Conservation (phyloP, 2,888 invertebrate species). For the Heliconius cydno region DNA sequence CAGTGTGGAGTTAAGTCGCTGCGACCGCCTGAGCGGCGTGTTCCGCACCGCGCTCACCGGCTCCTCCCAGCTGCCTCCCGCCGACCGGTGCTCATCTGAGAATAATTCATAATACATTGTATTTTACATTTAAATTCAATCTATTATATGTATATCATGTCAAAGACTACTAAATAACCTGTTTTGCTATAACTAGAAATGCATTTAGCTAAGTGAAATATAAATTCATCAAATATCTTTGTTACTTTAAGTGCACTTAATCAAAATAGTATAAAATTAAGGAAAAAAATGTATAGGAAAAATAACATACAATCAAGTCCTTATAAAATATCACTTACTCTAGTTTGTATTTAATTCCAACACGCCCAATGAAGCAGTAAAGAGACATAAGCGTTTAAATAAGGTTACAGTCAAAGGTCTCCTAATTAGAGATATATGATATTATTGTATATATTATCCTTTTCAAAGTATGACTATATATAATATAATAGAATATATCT, state of each 20-base stretch:
- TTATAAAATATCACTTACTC: constrained; percentile 25
- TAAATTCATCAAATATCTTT: background rate
- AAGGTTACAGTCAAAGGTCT: constrained; percentile 26
- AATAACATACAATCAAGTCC: background rate
- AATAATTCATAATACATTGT: constrained; percentile 43
- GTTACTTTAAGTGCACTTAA: background rate
- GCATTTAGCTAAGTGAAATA: background rate
- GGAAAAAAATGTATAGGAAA: background rate
- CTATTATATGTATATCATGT: constrained; percentile 9
- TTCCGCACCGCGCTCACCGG: constrained; percentile 81
- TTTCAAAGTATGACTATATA: background rate
- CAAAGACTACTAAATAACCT: background rate
- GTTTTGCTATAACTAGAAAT: background rate
- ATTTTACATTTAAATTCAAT: constrained; percentile 1
- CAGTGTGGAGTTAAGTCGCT: constrained; percentile 80
- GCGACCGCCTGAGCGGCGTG: constrained; percentile 78
- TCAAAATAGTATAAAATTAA: background rate
- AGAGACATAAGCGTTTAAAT: constrained; percentile 27
- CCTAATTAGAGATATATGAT: constrained; percentile 14
- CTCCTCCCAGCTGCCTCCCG: constrained; percentile 91
- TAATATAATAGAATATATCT: constrained; percentile 9
- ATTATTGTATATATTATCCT: background rate
- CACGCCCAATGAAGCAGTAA: constrained; percentile 27
- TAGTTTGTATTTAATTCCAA: constrained; percentile 20
- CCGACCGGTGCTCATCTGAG: constrained; percentile 91